Conservation (phyloP, 1,140 invertebrate genomes). For the Aphaenogaster rudis region DNA sequence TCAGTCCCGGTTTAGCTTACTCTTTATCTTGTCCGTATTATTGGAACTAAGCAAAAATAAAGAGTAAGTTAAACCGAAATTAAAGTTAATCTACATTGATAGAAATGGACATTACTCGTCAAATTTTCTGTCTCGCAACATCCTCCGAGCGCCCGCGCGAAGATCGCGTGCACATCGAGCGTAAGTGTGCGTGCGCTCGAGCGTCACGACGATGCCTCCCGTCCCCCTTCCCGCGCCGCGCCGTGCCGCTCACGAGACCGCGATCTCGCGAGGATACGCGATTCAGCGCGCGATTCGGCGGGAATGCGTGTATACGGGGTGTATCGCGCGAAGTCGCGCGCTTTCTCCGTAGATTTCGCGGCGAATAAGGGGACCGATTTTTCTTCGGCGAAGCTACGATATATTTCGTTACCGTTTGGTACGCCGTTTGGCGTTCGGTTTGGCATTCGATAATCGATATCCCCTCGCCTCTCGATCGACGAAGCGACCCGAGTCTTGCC, state of each 20-base stretch:
- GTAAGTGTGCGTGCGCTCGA: slow-evolving; percentile 25
- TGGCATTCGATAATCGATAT: neutral
- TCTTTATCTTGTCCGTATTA: too few relatives aligned
- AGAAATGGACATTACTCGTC: too few relatives aligned
- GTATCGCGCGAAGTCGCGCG: slow-evolving; percentile 16
- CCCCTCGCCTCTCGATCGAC: neutral
- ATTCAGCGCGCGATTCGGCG: slow-evolving; percentile 54
- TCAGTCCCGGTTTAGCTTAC: too few relatives aligned
- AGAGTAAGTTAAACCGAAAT: too few relatives aligned
- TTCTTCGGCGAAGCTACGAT: neutral
- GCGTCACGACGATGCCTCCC: slow-evolving; percentile 26
- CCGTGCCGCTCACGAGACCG: slow-evolving; percentile 38
- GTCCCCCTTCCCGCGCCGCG: neutral
- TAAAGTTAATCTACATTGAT: too few relatives aligned
- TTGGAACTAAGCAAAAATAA: too few relatives aligned
- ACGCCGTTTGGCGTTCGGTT: too few relatives aligned
- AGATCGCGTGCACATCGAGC: neutral
- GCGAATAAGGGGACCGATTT: neutral
- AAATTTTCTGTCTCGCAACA: too few relatives aligned
- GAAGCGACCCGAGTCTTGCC: neutral
- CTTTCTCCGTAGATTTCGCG: slow-evolving; percentile 41
- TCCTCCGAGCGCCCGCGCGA: too few relatives aligned
- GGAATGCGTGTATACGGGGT: slow-evolving; percentile 61
- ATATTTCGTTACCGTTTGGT: neutral
- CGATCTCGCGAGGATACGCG: slow-evolving; percentile 63